Percentiles rank a stretch among this genome's conserved stretches.
These are phyloP conservation scores for Microplitis demolitor DNA, from an alignment of 1,140 invertebrate species.

Conservation along the genomic window DNA sequence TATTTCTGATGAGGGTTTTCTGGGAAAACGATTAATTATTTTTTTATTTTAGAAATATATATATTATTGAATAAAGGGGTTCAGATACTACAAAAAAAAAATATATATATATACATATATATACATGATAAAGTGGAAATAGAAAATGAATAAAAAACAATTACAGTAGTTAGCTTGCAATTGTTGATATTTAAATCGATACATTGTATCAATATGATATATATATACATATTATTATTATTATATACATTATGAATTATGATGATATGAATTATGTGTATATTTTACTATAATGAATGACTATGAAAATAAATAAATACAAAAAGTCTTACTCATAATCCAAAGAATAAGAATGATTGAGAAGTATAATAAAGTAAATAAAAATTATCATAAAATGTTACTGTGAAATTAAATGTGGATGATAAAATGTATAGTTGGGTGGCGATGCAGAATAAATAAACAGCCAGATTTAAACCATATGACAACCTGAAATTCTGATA, in stretches of 20 bases:
- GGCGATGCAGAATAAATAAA: constrained; percentile 33
- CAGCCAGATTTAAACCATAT: constrained; percentile 30
- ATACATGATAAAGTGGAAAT: constrained; percentile 39
- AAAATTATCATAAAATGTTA: constrained; percentile 43
- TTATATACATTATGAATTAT: constrained; percentile 27
- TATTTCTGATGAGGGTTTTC: no score
- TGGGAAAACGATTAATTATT: background rate
- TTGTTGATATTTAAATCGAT: constrained; percentile 53
- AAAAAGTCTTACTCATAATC: constrained; percentile 29
- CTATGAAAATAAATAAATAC: constrained; percentile 27
- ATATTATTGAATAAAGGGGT: no score
- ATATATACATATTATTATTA: constrained; percentile 24
- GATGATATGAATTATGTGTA: constrained; percentile 52
- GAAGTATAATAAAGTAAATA: constrained; percentile 5
- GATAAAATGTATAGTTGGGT: constrained; percentile 41
- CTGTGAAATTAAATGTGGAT: constrained; percentile 38
- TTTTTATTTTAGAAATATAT: constrained; percentile 25
- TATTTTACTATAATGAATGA: constrained; percentile 48
- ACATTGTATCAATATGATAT: constrained; percentile 50
- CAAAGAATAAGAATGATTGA: constrained; percentile 39
- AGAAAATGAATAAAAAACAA: constrained; percentile 35
- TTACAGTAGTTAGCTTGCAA: constrained; percentile 47
- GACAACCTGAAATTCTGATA: constrained; percentile 38
- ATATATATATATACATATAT: constrained; percentile 20
- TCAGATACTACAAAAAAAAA: no score